Evolutionary conservation across 2,888 invertebrate species (phyloP), one percentile per base, ranked within the genome.

Genomic region (Rutpela maculata): DNA sequence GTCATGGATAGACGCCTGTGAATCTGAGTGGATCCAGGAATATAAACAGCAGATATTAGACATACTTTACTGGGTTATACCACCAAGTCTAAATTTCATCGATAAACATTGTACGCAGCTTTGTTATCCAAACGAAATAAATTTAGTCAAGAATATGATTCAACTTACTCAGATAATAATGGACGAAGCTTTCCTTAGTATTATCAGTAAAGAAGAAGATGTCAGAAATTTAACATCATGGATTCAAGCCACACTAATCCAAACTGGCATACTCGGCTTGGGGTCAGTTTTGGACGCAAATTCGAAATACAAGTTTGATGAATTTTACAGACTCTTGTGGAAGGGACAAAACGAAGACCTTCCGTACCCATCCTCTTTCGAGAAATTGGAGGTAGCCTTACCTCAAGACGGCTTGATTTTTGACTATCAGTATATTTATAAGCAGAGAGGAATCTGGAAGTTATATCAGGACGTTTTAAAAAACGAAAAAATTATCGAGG

Each of bases 251-350:
- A 89, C 91, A 4, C 86, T 92, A 12, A 85, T 93, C 60, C 91
- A 88, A 79, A 86, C 93, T 77, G 89, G 95, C 50, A 91, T 94
- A 1, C 97, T 97, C 97, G 95, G 96, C 0, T 90, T 97, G 35
- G 97, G 94, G 0, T 96, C 96, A 0, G 88, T 89, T 10, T 85
- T 92, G 26, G 90, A 92, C 81, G 85, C 85, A 0, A 89, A 91
- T 66, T 90, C 91, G 0, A 85, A 85, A 35, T 56, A 70, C 1
- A 85, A 85, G 75, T 90, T 91, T 66, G 90, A 91, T 74, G 85
- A 86, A 26, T 90, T 90, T 78, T 90, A 87, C 77, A 79, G 85
- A 55, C 82, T 86, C 6, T 77, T 90, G n/a, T 90, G 88, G 89
- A 87, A 78, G 74, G 90, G 89, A 17, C 83, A 85, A 17, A 88